Evolutionary conservation across 2,888 invertebrate genomes (phyloP).

Genomic region (Agrotis clavis): DNA sequence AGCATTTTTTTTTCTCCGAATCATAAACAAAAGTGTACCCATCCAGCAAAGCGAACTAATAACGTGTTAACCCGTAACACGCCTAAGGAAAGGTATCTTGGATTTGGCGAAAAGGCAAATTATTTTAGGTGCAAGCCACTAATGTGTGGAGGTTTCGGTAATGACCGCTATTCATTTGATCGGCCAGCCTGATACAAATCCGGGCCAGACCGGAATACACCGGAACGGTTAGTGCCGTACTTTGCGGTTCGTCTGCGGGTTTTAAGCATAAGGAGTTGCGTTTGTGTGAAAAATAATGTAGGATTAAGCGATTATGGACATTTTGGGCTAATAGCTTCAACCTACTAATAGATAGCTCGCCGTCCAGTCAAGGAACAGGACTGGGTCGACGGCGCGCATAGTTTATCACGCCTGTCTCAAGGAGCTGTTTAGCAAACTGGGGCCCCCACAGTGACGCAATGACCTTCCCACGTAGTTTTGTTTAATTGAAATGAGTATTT

Average conservation of each 20-base stretch:
- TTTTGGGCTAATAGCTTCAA: too few relatives aligned
- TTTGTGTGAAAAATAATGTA: background rate
- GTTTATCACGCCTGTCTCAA: too few relatives aligned
- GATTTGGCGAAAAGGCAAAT: conserved; percentile 19
- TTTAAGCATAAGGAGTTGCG: conserved; percentile 19
- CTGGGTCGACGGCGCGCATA: too few relatives aligned
- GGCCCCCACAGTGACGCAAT: too few relatives aligned
- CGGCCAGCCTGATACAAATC: conserved; percentile 46
- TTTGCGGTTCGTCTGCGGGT: conserved; percentile 40
- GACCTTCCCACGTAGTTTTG: too few relatives aligned
- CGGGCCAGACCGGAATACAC: conserved; percentile 17
- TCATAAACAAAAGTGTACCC: background rate
- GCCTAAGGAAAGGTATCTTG: background rate
- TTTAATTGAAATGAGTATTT: too few relatives aligned
- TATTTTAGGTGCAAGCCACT: conserved; percentile 25
- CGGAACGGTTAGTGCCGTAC: conserved; percentile 25
- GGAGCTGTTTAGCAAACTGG: too few relatives aligned
- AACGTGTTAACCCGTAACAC: background rate
- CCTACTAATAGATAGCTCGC: too few relatives aligned
- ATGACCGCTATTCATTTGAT: conserved; percentile 50
- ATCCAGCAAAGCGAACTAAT: background rate
- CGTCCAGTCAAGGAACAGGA: too few relatives aligned
- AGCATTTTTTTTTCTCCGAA: too few relatives aligned
- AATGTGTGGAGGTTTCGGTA: conserved; percentile 36
- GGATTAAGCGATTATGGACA: background rate